A percentile compares a stretch with the other conserved stretches of the same genome.
These are phyloP conservation scores for Eriocheir sinensis DNA, from an alignment of 1,140 invertebrate species.

Conservation along the genomic window DNA sequence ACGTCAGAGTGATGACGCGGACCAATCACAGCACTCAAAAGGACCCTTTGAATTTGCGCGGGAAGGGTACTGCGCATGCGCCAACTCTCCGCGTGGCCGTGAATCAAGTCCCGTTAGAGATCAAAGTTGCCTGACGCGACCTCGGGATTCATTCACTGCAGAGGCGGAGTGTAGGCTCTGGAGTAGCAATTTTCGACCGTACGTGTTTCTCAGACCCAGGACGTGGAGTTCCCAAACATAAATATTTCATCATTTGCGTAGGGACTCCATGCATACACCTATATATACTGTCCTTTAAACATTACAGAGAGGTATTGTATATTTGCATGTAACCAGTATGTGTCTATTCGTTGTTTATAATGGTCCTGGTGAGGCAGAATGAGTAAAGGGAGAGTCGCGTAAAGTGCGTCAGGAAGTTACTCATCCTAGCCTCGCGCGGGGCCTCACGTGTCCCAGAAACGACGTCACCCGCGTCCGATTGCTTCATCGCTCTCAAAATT, in stretches of 20 bases:
- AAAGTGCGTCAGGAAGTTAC: conserved; percentile 73
- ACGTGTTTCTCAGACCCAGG: conserved; percentile 11
- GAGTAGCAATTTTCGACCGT: conserved; percentile 69
- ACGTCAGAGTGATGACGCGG: conserved; percentile 62
- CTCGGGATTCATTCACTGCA: conserved; percentile 72
- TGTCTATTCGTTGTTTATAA: not conserved
- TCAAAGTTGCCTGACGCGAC: conserved; percentile 75
- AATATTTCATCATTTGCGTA: conserved; percentile 58
- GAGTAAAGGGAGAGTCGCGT: conserved; percentile 30
- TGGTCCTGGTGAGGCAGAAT: not conserved
- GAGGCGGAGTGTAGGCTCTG: conserved; percentile 49
- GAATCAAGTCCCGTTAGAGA: conserved; percentile 78
- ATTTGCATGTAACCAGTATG: not conserved
- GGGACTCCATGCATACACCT: not conserved
- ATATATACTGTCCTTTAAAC: not conserved
- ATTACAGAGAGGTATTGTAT: not conserved
- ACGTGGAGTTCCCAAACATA: conserved; percentile 43
- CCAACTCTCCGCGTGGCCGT: conserved; percentile 74
- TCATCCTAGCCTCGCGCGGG: conserved; percentile 71
- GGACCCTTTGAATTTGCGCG: conserved; percentile 68
- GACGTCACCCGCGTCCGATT: conserved; percentile 70
- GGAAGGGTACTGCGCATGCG: conserved; percentile 69
- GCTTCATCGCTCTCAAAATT: not conserved
- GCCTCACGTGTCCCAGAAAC: conserved; percentile 41
- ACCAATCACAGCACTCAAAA: conserved; percentile 57